Percentiles rank a stretch among this genome's conserved stretches.
phyloP scores from a whole-genome alignment of 2,113 vertebrate species.

The Monopterus albus region DNA sequence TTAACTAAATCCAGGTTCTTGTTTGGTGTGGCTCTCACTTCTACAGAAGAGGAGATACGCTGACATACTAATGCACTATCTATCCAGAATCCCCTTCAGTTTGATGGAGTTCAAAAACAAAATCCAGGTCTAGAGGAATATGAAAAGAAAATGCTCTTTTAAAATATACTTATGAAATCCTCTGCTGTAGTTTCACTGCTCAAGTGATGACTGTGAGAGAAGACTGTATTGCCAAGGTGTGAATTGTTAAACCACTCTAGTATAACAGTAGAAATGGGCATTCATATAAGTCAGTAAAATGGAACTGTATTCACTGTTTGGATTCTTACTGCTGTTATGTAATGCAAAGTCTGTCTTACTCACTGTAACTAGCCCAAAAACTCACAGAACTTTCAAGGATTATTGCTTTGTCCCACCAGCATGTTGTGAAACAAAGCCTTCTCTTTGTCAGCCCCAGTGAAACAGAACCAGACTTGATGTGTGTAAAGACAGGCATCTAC shows the following conservation, averaged over 20 bases:
- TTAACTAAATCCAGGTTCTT: slow-evolving; percentile 48
- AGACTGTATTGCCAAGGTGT: neutral
- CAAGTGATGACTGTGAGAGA: neutral
- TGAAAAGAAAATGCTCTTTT: neutral
- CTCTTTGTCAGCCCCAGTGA: slow-evolving; percentile 55
- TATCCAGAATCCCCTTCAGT: no score
- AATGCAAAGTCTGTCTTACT: slow-evolving; percentile 23
- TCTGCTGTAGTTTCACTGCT: slow-evolving; percentile 4
- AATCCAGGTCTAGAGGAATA: neutral
- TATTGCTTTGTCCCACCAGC: slow-evolving; percentile 45
- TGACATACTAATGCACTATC: neutral
- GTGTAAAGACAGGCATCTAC: slow-evolving; percentile 66
- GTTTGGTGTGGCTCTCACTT: slow-evolving; percentile 5
- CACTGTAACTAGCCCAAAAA: slow-evolving; percentile 21
- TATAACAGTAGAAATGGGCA: neutral
- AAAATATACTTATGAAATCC: slow-evolving; percentile 5
- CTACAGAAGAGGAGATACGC: neutral
- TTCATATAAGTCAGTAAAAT: neutral
- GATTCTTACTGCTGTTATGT: neutral
- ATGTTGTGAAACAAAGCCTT: slow-evolving; percentile 63
- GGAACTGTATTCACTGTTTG: slow-evolving; percentile 5
- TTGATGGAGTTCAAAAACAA: slow-evolving; percentile 5
- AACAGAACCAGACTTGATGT: slow-evolving; percentile 67
- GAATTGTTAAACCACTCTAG: neutral
- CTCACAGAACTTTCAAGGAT: slow-evolving; percentile 20